Evolutionary conservation across 37 sponge, comb jelly and placozoan genomes (phyloP).

Genomic region (Beroe ovata): DNA sequence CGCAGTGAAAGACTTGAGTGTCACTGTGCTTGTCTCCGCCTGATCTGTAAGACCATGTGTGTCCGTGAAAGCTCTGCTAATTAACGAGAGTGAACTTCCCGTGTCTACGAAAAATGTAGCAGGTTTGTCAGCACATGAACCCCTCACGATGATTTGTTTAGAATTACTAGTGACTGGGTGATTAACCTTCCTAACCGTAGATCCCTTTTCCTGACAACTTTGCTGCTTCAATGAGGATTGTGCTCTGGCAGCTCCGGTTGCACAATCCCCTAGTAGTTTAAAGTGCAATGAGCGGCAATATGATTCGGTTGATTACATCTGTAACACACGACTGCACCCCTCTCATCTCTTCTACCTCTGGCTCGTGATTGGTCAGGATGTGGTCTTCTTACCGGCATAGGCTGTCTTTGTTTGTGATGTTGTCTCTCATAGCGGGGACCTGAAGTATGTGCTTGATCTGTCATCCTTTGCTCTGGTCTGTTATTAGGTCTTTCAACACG

Average conservation of each 20-base stretch:
- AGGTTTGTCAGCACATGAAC: background rate
- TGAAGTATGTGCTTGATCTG: too few relatives aligned
- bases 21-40: background rate
- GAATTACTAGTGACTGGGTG: too few relatives aligned
- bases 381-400: too few relatives aligned
- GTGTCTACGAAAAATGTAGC: slow-evolving; percentile 11
- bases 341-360: background rate
- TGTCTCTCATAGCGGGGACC: background rate
- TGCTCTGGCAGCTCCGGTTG: background rate
- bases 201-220: too few relatives aligned
- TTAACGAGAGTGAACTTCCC: background rate
- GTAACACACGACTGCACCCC: background rate
- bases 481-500: background rate
- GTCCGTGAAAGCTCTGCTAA: background rate
- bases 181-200: background rate
- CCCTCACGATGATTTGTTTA: background rate
- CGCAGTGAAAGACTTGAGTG: background rate
- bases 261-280: background rate
- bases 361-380: too few relatives aligned
- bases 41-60: background rate
- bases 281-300: background rate
- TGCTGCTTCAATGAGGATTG: background rate
- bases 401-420: too few relatives aligned
- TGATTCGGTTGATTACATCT: background rate
- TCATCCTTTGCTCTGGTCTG: background rate